A percentile compares a stretch with the other conserved stretches of the same genome.
These are phyloP conservation scores for Solen grandis DNA, from an alignment of 1,140 invertebrate genomes.

Conservation along the genomic window DNA sequence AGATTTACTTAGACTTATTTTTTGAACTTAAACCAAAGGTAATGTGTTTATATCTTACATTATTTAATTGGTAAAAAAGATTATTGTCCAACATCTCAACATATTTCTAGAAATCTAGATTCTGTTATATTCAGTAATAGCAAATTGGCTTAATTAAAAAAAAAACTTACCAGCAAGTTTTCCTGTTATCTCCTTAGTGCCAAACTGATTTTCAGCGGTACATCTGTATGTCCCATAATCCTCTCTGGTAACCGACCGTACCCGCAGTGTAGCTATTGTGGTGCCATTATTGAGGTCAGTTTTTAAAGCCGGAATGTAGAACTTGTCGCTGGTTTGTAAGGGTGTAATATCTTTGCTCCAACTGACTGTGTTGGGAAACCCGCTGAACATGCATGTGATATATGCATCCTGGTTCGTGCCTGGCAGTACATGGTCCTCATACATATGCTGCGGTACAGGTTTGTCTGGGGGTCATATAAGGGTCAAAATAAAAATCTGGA, in stretches of 20 bases:
- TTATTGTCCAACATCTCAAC: no score
- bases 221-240: neutral
- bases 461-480: conserved; percentile 29
- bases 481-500: neutral
- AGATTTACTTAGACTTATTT: no score
- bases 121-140: no score
- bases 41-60: no score
- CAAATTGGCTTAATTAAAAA: no score
- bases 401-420: conserved; percentile 7
- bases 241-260: neutral
- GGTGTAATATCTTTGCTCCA: conserved; percentile 43
- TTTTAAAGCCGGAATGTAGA: no score
- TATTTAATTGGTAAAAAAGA: no score
- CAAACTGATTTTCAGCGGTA: neutral
- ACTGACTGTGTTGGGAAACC: conserved; percentile 39
- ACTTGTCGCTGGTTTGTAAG: neutral
- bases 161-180: neutral
- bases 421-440: conserved; percentile 3
- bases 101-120: no score
- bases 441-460: conserved; percentile 24
- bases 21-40: no score
- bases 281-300: no score
- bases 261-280: neutral
- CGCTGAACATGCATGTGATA: conserved; percentile 40
- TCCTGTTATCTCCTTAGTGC: neutral